These are phyloP conservation scores for Gymnogyps californianus DNA, from an alignment of 2,113 vertebrate genomes.

Conservation along the genomic window DNA sequence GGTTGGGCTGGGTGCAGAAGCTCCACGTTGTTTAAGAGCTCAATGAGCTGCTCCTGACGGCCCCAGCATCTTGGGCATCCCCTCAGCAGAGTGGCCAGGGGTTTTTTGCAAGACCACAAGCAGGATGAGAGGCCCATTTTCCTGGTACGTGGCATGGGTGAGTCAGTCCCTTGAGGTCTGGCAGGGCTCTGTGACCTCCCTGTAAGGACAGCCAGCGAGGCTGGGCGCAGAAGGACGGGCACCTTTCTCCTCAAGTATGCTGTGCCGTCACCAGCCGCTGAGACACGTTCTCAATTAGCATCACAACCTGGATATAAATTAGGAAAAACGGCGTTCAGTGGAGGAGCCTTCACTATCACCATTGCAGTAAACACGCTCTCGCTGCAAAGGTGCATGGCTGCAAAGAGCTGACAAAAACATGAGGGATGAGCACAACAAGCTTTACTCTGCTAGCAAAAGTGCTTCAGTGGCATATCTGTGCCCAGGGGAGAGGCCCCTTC, in stretches of 20 bases:
- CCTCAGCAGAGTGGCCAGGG: not conserved
- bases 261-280: not conserved
- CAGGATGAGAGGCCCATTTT: not conserved
- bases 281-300: fast-evolving
- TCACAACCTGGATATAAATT: not conserved
- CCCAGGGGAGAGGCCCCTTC: not conserved
- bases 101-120: not conserved
- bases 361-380: not conserved
- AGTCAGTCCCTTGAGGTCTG: not conserved
- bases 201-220: not conserved
- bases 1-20: not conserved
- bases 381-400: not conserved
- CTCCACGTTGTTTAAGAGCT: fast-evolving
- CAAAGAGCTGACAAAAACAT: not conserved
- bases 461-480: not conserved
- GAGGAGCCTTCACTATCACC: not conserved
- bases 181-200: not conserved
- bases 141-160: fast-evolving
- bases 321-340: fast-evolving
- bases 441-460: not conserved
- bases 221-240: not conserved
- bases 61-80: not conserved
- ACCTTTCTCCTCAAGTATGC: not conserved
- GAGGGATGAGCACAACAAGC: not conserved
- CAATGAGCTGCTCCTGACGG: not conserved